phyloP scores from a whole-genome alignment of 2,113 vertebrate genomes.

The Puntigrus tetrazona region DNA sequence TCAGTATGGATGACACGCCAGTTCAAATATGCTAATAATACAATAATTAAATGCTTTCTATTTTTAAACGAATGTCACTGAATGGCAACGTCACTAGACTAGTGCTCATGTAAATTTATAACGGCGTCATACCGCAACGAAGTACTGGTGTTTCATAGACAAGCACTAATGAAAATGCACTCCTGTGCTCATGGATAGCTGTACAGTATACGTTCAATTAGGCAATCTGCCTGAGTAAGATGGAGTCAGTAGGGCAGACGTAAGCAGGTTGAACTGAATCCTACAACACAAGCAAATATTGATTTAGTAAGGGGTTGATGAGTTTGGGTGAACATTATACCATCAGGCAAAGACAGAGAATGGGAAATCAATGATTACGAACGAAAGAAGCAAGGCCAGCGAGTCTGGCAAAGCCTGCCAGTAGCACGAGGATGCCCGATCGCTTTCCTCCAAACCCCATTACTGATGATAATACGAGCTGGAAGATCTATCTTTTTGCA shows the following conservation, averaged over 20 bases:
- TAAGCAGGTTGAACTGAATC: slow-evolving; percentile 41
- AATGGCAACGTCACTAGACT: background rate
- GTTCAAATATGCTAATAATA: background rate
- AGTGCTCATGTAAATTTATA: background rate
- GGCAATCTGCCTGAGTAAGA: slow-evolving; percentile 39
- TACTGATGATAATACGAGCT: background rate
- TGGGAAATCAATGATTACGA: slow-evolving; percentile 30
- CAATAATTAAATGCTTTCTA: background rate
- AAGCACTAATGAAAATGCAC: background rate
- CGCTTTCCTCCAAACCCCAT: background rate
- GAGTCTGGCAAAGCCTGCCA: background rate
- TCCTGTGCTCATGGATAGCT: background rate
- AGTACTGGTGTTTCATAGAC: background rate
- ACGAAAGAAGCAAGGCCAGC: slow-evolving; percentile 13
- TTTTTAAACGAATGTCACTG: background rate
- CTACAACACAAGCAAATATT: slow-evolving; percentile 37
- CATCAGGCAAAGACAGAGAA: slow-evolving; percentile 17
- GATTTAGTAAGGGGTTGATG: background rate
- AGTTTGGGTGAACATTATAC: slow-evolving; percentile 13
- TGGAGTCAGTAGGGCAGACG: slow-evolving; percentile 40
- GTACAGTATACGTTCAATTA: slow-evolving; percentile 20
- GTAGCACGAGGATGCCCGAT: background rate
- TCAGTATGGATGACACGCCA: background rate
- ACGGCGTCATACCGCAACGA: background rate
- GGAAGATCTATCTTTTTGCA: background rate